Evolutionary conservation across 2,888 invertebrate genomes (phyloP).

Genomic region (Trachelus iudaicus): DNA sequence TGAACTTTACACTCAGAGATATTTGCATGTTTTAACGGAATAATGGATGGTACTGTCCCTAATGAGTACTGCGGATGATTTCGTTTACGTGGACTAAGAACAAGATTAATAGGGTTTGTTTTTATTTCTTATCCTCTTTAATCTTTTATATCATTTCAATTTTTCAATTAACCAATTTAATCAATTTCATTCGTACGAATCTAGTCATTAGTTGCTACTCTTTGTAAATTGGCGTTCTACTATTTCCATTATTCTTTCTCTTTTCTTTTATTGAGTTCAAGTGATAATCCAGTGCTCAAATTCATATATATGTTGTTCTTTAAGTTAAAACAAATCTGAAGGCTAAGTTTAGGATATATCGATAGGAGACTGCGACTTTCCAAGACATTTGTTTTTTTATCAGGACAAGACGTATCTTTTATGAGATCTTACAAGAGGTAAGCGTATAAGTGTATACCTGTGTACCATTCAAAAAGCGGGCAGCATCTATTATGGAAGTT

Average conservation of each 20-base stretch:
- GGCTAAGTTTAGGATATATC: background rate
- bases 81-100: background rate
- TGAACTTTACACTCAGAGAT: slow-evolving; percentile 66
- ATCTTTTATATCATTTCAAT: background rate
- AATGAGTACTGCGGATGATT: background rate
- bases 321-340: background rate
- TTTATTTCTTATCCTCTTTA: background rate
- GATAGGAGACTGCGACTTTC: background rate
- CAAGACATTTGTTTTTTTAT: background rate
- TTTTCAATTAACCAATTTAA: background rate
- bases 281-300: background rate
- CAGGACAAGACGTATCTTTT: background rate
- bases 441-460: background rate
- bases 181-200: background rate
- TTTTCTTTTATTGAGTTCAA: background rate
- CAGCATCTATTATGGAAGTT: background rate
- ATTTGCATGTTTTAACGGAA: slow-evolving; percentile 57
- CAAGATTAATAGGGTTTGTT: background rate
- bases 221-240: background rate
- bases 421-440: background rate
- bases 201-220: slow-evolving; percentile 6
- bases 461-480: background rate
- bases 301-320: background rate
- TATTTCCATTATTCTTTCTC: background rate
- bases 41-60: slow-evolving; percentile 16